Conservation (phyloP, 2,797 vertebrate species). For the Dermochelys coriacea region DNA sequence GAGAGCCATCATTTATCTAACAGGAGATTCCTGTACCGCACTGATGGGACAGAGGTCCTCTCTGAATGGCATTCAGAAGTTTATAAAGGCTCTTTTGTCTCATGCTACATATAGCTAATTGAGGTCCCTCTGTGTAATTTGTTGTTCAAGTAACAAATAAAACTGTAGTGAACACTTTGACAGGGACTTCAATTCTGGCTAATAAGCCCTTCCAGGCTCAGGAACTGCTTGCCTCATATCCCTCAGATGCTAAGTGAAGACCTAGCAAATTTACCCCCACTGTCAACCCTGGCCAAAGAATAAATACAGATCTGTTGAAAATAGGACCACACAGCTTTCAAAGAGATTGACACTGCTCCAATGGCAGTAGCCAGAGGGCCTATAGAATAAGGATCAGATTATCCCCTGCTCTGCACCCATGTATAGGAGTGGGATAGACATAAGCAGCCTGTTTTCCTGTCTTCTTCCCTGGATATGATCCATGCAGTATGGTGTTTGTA, state of each 20-base stretch:
- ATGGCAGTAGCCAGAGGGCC: not conserved
- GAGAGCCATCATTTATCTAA: not conserved
- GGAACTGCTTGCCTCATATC: not conserved
- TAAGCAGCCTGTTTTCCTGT: not conserved
- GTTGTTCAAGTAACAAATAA: constrained; percentile 5
- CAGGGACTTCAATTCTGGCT: constrained; percentile 23
- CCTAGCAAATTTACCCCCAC: not conserved
- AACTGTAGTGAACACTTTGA: not conserved
- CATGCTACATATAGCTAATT: constrained; percentile 16
- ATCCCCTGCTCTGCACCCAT: not conserved
- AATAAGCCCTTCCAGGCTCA: not conserved
- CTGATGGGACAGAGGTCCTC: constrained; percentile 29
- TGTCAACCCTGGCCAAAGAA: not conserved
- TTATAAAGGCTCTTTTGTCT: constrained; percentile 59
- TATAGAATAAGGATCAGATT: constrained; percentile 15
- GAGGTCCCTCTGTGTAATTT: constrained; percentile 27
- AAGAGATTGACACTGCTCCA: not conserved
- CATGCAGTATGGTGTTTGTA: rapidly evolving
- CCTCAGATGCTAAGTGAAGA: not conserved
- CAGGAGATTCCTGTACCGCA: not conserved
- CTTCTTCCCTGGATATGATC: not conserved
- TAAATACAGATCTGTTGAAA: not conserved
- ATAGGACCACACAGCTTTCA: not conserved
- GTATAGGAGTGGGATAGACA: not conserved
- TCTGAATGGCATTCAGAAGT: constrained; percentile 6